These are phyloP conservation scores for Dolichomitus sp. DNA, from an alignment of 2,888 invertebrate genomes.

Conservation along the genomic window DNA sequence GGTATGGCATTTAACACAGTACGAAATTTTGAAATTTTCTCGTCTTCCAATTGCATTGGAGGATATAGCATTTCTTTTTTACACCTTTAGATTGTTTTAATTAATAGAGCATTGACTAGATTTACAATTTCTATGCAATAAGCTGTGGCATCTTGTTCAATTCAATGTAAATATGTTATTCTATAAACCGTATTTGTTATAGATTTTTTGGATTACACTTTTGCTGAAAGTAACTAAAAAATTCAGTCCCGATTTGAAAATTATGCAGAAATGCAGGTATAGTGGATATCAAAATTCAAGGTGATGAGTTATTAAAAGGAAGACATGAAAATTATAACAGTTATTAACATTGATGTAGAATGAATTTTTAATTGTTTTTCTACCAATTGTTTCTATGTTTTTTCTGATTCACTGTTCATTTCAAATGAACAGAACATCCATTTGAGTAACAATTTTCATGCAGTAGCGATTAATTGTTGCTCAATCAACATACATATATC, in stretches of 20 bases:
- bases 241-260: neutral
- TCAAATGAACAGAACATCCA: too few species aligned
- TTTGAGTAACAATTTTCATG: too few species aligned
- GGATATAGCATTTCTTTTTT: constrained; percentile 17
- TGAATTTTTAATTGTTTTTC: too few species aligned
- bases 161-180: neutral
- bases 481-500: too few species aligned
- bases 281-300: neutral
- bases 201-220: neutral
- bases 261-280: neutral
- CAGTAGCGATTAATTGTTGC: too few species aligned
- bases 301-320: too few species aligned
- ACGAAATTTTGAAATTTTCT: neutral
- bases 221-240: neutral
- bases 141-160: neutral
- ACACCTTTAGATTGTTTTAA: too few species aligned
- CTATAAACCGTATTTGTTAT: neutral
- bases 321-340: too few species aligned
- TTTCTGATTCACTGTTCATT: too few species aligned
- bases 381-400: too few species aligned
- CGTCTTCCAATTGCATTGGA: neutral
- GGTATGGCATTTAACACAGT: too few species aligned
- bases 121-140: neutral
- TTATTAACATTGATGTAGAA: too few species aligned
- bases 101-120: neutral